These are phyloP conservation scores for Pantherophis guttatus DNA, from an alignment of 2,113 vertebrate species.

Conservation along the genomic window DNA sequence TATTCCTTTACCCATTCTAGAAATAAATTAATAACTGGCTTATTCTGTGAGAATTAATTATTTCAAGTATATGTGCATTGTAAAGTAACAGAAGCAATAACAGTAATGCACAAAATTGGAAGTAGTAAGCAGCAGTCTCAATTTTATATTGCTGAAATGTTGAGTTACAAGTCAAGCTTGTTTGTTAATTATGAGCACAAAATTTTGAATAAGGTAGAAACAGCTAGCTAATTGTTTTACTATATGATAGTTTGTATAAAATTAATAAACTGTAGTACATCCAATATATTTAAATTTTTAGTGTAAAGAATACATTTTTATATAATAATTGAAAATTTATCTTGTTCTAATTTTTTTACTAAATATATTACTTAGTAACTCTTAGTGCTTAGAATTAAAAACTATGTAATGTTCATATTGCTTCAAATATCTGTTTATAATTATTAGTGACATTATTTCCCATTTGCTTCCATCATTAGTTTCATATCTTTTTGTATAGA, in stretches of 20 bases:
- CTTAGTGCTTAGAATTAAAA: conserved; percentile 22
- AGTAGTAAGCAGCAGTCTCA: background rate
- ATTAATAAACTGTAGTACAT: conserved; percentile 20
- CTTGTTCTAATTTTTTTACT: conserved; percentile 51
- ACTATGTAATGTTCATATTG: background rate
- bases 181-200: conserved; percentile 29
- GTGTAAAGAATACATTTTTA: conserved; percentile 29
- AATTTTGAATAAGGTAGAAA: conserved; percentile 9
- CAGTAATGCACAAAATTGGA: conserved; percentile 6
- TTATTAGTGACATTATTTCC: background rate
- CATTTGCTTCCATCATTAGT: background rate
- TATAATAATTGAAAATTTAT: conserved; percentile 37
- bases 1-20: background rate
- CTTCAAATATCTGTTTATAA: background rate
- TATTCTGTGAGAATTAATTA: background rate
- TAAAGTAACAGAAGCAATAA: background rate
- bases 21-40: background rate
- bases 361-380: conserved; percentile 2
- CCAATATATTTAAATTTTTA: conserved; percentile 18
- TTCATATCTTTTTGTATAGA: fast-evolving
- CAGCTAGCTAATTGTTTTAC: conserved; percentile 45
- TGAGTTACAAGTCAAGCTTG: conserved; percentile 38
- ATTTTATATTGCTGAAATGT: conserved; percentile 33
- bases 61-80: background rate
- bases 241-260: conserved; percentile 21